Base-by-base conservation (phyloP, 1,140 invertebrate species). In the Megalopta genalis region DNA sequence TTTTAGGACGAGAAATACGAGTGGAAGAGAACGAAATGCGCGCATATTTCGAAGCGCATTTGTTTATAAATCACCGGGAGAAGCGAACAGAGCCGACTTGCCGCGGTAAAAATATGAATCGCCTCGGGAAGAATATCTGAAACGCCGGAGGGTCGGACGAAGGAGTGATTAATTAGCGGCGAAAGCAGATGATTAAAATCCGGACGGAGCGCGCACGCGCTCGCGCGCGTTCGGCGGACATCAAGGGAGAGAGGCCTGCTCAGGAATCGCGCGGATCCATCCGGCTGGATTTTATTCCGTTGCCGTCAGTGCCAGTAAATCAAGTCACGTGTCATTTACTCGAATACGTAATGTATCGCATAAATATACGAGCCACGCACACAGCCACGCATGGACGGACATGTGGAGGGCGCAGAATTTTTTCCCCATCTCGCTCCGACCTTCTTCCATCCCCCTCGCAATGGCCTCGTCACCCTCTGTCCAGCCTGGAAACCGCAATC, bases 311-410 rank as follows among this genome's bases (percentile, higher is more conserved):
- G 84, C 73, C 88, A 83, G 88, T 92, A 90, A 91, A 92, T 91
- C 90, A 92, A 91, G 90, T 88, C 87, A 90, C 90, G 88, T 92
- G 90, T 92, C 90, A 91, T 92, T 91, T 91, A 92, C 90, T 86
- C 90, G 89, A 90, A 91, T 91, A 88, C 90, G 90, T 90, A 91
- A 91, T 90, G 87, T 90, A 90, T 90, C 90, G 90, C 88, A 90
- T 91, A 91, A 90, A 91, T 91, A 90, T 90, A 90, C 88, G 87
- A 85, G 82, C 86, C 85, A 86, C 87, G 87, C 86, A 83, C 84
- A 86, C 86, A 83, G 64, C 32, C 84, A 87, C 85, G 88, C 87
- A 86, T 86, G 66, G 60, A 52, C 63, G 75, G 63, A 86, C 84
- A 87, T 73, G 83, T 59, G 85, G 83, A 80, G 80, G 77, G 77